phyloP scores from a whole-genome alignment of 2,888 invertebrate species.

The Sarcophaga caerulescens region DNA sequence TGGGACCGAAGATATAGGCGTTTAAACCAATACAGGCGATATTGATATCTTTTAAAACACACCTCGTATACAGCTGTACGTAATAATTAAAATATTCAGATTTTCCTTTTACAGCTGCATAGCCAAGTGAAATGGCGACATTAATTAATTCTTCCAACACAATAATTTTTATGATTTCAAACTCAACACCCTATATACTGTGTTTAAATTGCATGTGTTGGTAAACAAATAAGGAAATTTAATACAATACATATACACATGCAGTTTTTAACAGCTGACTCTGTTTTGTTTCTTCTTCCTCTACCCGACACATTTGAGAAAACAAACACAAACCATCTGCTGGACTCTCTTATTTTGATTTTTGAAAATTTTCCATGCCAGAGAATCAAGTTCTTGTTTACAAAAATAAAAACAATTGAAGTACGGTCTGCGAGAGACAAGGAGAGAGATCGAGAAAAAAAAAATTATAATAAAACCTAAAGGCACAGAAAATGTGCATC shows the following conservation, averaged over 20 bases:
- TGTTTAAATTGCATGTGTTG: too few relatives aligned
- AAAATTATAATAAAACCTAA: background rate
- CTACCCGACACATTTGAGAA: background rate
- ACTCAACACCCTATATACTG: too few relatives aligned
- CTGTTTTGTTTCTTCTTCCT: background rate
- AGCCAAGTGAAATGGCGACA: too few relatives aligned
- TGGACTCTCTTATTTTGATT: background rate
- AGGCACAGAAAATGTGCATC: background rate
- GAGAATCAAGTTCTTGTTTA: conserved; percentile 13
- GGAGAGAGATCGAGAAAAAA: conserved; percentile 6
- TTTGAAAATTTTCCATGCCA: conserved; percentile 15
- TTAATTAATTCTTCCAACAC: too few relatives aligned
- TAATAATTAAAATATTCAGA: too few relatives aligned
- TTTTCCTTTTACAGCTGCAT: too few relatives aligned
- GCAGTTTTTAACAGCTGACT: background rate
- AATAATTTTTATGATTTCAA: too few relatives aligned
- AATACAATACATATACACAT: background rate
- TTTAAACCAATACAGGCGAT: too few relatives aligned
- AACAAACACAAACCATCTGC: background rate
- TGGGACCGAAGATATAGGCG: too few relatives aligned
- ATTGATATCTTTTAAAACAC: too few relatives aligned
- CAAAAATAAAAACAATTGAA: background rate
- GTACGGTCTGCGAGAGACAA: background rate
- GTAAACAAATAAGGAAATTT: too few relatives aligned
- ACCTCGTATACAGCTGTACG: too few relatives aligned